These are phyloP conservation scores for Flexamia atlantica DNA, from an alignment of 2,888 invertebrate genomes.

Conservation along the genomic window DNA sequence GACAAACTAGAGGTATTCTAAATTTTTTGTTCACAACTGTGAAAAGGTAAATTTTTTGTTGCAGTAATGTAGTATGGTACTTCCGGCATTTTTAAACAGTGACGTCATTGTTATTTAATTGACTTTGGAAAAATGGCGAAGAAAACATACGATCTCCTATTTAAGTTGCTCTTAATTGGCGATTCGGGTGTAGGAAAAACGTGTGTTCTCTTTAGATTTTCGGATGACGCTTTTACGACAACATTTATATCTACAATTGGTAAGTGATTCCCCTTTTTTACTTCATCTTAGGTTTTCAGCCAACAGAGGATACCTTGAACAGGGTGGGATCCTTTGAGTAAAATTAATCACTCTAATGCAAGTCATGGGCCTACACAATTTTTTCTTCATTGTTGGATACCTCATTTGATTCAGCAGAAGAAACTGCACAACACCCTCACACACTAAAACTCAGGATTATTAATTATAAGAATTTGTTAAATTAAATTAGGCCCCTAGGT, in stretches of 20 bases:
- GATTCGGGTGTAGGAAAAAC: conserved; percentile 97
- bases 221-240: conserved; percentile 96
- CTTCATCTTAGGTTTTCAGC: background rate
- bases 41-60: conserved; percentile 23
- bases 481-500: too few species aligned
- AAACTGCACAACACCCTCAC: too few species aligned
- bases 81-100: conserved; percentile 57
- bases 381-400: too few species aligned
- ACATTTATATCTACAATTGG: conserved; percentile 98
- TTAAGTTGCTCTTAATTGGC: conserved; percentile 94
- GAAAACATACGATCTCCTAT: conserved; percentile 96
- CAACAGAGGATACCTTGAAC: background rate
- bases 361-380: too few species aligned
- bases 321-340: conserved; percentile 36
- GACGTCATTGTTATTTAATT: conserved; percentile 66
- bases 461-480: too few species aligned
- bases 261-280: conserved; percentile 76
- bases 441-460: too few species aligned
- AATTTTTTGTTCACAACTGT: too few species aligned
- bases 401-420: too few species aligned
- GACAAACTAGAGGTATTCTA: too few species aligned
- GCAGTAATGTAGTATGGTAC: background rate
- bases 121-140: conserved; percentile 86
- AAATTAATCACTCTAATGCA: conserved; percentile 30
- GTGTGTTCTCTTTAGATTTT: conserved; percentile 95